Evolutionary conservation across 2,113 vertebrate genomes (phyloP).

Genomic region (Embiotoca jacksoni): DNA sequence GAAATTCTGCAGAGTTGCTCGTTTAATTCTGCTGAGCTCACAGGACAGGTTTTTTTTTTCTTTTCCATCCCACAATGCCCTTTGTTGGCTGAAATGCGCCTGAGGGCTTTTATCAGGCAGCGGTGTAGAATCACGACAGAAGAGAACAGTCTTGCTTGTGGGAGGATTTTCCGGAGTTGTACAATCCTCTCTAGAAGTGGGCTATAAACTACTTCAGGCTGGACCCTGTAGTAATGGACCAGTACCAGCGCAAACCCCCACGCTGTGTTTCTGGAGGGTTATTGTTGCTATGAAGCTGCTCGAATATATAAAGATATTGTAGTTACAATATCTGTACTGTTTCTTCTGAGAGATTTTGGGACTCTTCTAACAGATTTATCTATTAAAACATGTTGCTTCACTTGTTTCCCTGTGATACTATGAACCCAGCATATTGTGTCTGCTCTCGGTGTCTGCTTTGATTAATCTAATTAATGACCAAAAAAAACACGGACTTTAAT

Average conservation of each 20-base stretch:
- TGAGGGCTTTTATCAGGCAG: too few relatives aligned
- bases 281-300: too few relatives aligned
- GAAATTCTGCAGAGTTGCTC: too few relatives aligned
- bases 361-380: neutral
- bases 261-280: too few relatives aligned
- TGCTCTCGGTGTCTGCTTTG: neutral
- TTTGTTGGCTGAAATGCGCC: neutral
- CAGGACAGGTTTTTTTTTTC: too few relatives aligned
- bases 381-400: neutral
- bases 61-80: neutral
- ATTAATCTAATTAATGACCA: slow-evolving; percentile 31
- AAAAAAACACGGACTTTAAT: slow-evolving; percentile 39
- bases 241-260: too few relatives aligned
- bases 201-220: too few relatives aligned
- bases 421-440: slow-evolving; percentile 3
- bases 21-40: neutral
- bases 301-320: neutral
- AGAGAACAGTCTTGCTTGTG: too few relatives aligned
- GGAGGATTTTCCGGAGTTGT: neutral
- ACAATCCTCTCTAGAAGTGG: too few relatives aligned
- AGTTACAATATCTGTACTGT: neutral
- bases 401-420: neutral
- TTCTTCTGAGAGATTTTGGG: neutral
- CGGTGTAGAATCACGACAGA: too few relatives aligned
- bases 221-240: too few relatives aligned